phyloP scores from a whole-genome alignment of 2,888 invertebrate genomes.

The Escarpia spicata region DNA sequence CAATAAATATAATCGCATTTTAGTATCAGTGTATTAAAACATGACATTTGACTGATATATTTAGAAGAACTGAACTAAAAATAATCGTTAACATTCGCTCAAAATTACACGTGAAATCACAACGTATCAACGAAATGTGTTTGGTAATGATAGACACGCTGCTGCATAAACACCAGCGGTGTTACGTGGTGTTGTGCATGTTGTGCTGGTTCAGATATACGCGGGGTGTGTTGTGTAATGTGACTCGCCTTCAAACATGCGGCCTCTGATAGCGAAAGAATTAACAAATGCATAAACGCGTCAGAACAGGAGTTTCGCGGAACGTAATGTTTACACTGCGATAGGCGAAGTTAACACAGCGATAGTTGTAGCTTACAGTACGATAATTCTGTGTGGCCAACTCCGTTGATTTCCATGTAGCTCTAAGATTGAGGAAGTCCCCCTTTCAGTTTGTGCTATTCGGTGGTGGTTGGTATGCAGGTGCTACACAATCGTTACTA shows the following conservation, averaged over 20 bases:
- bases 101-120: background rate
- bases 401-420: background rate
- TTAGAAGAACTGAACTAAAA: background rate
- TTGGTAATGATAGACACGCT: background rate
- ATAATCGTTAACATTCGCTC: background rate
- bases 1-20: no score
- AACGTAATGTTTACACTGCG: constrained; percentile 9
- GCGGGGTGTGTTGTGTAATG: background rate
- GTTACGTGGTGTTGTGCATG: background rate
- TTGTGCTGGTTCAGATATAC: background rate
- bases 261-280: background rate
- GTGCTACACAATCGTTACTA: background rate
- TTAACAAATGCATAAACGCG: constrained; percentile 16
- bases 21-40: background rate
- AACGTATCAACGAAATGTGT: background rate
- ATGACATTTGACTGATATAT: background rate
- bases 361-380: background rate
- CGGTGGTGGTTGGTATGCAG: background rate
- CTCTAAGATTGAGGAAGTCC: background rate
- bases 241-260: background rate
- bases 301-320: background rate
- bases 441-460: background rate
- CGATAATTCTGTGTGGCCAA: background rate
- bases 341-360: background rate
- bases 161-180: background rate